A percentile compares a stretch with the other conserved stretches of the same genome.
Conservation (phyloP, 1,140 invertebrate species). For the Hycleus cichorii region DNA sequence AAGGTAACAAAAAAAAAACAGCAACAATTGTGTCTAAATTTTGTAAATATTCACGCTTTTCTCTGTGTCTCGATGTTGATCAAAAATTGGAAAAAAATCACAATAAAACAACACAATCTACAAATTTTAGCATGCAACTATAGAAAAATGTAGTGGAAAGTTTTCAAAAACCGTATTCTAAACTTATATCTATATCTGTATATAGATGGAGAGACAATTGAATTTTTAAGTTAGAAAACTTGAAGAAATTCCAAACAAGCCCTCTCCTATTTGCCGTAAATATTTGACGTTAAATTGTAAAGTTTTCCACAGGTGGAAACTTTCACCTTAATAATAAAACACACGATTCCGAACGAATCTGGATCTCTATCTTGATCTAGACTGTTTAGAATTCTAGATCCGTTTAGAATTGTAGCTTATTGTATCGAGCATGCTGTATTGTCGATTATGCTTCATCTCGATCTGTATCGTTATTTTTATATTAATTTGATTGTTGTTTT, state of each 20-base stretch:
- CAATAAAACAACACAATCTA: not conserved
- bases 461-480: not conserved
- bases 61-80: not conserved
- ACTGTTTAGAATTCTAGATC: too few species aligned
- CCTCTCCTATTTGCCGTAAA: too few species aligned
- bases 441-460: not conserved
- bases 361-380: not conserved
- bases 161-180: too few species aligned
- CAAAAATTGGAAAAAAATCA: too few species aligned
- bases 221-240: too few species aligned
- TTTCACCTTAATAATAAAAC: too few species aligned
- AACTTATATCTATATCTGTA: too few species aligned
- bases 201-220: too few species aligned
- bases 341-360: too few species aligned
- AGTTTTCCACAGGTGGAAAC: too few species aligned
- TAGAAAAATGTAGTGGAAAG: not conserved
- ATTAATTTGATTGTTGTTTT: not conserved
- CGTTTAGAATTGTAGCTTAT: not conserved
- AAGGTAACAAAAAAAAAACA: slow-evolving; percentile 20
- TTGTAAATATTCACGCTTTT: not conserved
- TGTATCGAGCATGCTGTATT: not conserved
- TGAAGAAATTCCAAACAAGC: too few species aligned
- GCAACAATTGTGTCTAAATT: not conserved
- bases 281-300: too few species aligned
- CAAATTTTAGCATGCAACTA: not conserved